Conservation (phyloP, 2,888 invertebrate genomes). For the Cheilosia grossa region DNA sequence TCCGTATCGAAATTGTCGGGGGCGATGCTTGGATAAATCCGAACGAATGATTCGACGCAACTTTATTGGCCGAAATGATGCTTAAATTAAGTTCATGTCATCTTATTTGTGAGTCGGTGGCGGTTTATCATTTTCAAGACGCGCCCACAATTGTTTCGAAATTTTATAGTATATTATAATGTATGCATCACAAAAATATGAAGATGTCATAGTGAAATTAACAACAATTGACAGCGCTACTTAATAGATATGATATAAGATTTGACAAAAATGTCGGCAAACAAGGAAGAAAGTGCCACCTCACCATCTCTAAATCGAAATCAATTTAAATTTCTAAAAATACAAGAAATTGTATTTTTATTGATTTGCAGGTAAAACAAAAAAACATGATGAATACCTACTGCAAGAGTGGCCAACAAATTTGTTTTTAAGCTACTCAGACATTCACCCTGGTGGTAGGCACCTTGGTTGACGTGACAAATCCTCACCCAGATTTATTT, state of each 20-base stretch:
- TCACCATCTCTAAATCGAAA: constrained; percentile 1
- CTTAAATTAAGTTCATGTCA: constrained; percentile 58
- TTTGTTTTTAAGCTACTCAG: constrained; percentile 28
- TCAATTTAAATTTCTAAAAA: constrained; percentile 18
- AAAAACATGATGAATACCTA: neutral
- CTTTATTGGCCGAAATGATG: constrained; percentile 22
- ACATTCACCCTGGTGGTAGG: neutral
- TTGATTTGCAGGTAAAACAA: constrained; percentile 18
- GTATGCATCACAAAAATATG: neutral
- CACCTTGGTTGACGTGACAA: too few relatives aligned
- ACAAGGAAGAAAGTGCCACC: constrained; percentile 12
- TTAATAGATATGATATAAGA: neutral
- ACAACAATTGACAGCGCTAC: constrained; percentile 17
- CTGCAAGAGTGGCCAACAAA: constrained; percentile 11
- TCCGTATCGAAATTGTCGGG: constrained; percentile 56
- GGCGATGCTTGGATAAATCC: constrained; percentile 38
- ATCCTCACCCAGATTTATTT: too few relatives aligned
- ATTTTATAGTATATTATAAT: neutral
- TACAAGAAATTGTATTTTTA: constrained; percentile 17
- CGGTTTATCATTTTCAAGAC: constrained; percentile 50
- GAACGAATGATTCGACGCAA: constrained; percentile 61
- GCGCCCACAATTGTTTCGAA: constrained; percentile 41
- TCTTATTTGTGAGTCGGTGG: constrained; percentile 38
- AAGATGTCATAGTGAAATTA: neutral
- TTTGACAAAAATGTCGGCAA: constrained; percentile 10